Conservation (phyloP, 2,888 invertebrate genomes). For the Spatulosminthurus flaviceps region DNA sequence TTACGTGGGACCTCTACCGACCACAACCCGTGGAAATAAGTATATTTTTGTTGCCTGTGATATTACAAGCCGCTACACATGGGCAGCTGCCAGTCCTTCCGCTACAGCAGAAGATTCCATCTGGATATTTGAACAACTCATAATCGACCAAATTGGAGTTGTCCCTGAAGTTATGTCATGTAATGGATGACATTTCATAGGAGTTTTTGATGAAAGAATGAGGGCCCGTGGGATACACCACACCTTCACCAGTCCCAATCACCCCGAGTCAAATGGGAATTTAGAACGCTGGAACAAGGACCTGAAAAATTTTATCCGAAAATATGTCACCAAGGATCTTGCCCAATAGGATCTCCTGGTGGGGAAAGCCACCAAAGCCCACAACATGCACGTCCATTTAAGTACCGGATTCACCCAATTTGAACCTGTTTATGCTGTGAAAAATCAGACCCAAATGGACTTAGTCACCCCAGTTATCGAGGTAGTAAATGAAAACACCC, state of each 20-base stretch:
- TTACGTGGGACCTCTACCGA: slow-evolving; percentile 19
- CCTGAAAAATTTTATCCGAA: neutral
- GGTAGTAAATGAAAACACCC: too few species aligned
- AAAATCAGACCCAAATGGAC: too few species aligned
- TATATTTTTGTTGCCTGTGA: neutral
- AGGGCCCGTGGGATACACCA: neutral
- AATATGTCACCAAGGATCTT: neutral
- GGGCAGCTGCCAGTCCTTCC: neutral
- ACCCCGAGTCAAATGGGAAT: neutral
- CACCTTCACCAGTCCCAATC: neutral
- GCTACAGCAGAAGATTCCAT: neutral
- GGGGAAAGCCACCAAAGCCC: neutral
- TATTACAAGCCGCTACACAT: neutral
- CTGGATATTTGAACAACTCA: neutral
- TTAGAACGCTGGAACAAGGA: neutral
- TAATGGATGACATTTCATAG: neutral
- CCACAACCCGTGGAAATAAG: neutral
- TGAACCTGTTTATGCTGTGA: neutral
- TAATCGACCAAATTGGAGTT: neutral
- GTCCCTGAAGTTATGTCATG: neutral
- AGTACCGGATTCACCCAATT: neutral
- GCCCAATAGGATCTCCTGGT: neutral
- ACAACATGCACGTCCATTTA: neutral
- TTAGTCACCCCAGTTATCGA: too few species aligned
- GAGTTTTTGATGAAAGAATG: too few species aligned